Conservation (phyloP, 2,113 vertebrate genomes). For the Oostethus manadensis region DNA sequence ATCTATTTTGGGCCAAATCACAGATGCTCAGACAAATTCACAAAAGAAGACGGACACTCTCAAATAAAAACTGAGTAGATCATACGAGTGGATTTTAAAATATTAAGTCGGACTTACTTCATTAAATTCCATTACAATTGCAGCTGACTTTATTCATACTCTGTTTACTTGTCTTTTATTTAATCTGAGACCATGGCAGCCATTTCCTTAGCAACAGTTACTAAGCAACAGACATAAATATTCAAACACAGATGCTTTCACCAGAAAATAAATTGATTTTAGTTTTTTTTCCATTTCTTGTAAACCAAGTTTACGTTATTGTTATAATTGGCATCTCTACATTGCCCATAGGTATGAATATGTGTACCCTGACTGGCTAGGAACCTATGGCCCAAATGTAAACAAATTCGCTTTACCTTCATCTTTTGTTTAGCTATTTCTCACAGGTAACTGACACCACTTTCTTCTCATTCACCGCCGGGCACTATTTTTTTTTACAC, state of each 20-base stretch:
- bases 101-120: too few species aligned
- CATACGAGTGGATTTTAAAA: not conserved
- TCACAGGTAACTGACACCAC: too few species aligned
- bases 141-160: not conserved
- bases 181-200: not conserved
- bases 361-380: too few species aligned
- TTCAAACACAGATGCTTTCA: not conserved
- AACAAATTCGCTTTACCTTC: too few species aligned
- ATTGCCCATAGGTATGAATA: too few species aligned
- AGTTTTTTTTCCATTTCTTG: not conserved
- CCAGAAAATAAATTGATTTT: not conserved
- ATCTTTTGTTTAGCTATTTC: too few species aligned
- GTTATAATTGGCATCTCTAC: too few species aligned
- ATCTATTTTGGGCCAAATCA: not conserved
- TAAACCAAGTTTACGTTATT: not conserved
- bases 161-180: not conserved
- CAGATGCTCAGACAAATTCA: not conserved
- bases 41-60: not conserved
- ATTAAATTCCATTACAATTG: not conserved
- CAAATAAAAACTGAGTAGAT: too few species aligned
- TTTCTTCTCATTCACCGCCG: too few species aligned
- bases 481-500: too few species aligned
- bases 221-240: conserved; percentile 21
- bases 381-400: too few species aligned
- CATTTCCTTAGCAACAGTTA: conserved; percentile 54